Base-by-base conservation (phyloP, 2,888 invertebrate genomes). In the Platynereis dumerilii region DNA sequence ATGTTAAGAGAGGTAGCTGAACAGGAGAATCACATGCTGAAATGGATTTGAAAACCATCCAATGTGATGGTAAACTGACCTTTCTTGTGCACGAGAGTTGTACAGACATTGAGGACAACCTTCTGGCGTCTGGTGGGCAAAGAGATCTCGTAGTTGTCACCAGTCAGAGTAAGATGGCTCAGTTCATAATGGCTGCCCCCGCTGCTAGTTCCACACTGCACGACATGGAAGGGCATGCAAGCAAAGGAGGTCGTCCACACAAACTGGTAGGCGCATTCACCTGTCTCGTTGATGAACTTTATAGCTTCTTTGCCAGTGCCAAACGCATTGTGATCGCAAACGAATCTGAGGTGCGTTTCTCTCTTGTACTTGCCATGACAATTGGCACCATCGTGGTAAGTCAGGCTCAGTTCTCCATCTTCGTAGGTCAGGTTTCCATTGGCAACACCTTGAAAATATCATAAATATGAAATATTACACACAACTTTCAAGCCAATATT, bases 321-420 rank as follows among this genome's bases (percentile, higher is more conserved):
- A 55, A 72, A 64, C 22, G 66, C 69, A 1, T 69, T 69, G 34
- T 77, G 74, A 68, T 81, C 78, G 69, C 81, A 82, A 7, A 74
- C 60, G 66, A 81, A 81, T 10, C 69, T 74, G 28, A 82, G 77
- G 58, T 76, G 65, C 10, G 80, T 78, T 15, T 74, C 71, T n/a
- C 78, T 72, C 42, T 72, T 73, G 60, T 68, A 76, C 54, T 72
- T 72, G 55, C 75, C 22, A 48, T n/a, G n/a, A n/a, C 48, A 48
- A n/a, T n/a, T 48, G 48, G 7, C n/a, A 48, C 82, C 83, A 24
- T 70, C 75, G n/a, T 69, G 65, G 64, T 81, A 82, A 0, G 75
- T 77, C 55, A 84, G 70, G 55, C 77, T 78, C 17, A 83, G 69
- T 62, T 78, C 75, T 39, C 83, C 83, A 65, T 77, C 74, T 58